A percentile compares a stretch with the other conserved stretches of the same genome.
These are phyloP conservation scores for Pseudonaja textilis DNA, from an alignment of 2,113 vertebrate species.

Conservation along the genomic window DNA sequence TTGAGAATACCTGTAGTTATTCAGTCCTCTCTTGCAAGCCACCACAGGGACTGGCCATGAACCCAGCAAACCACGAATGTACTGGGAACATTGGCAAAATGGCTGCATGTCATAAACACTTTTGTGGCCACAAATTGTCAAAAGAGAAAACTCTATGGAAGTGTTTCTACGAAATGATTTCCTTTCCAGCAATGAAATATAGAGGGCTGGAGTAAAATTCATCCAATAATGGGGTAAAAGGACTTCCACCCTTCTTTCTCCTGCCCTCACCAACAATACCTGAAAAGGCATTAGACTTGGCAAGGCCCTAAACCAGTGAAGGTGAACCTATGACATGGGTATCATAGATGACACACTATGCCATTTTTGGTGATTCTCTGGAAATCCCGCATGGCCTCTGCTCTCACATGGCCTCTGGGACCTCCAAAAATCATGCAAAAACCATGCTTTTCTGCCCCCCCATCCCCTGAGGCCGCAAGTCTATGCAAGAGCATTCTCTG, in stretches of 20 bases:
- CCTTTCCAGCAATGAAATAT: neutral
- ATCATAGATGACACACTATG: too few relatives aligned
- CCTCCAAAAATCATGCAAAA: too few relatives aligned
- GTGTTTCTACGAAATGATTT: neutral
- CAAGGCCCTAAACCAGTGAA: neutral
- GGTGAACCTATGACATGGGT: too few relatives aligned
- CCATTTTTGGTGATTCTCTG: too few relatives aligned
- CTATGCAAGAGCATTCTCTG: too few relatives aligned
- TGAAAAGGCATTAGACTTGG: neutral
- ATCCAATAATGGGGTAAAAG: neutral
- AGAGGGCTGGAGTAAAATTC: neutral
- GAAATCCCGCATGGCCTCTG: too few relatives aligned
- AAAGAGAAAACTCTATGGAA: neutral
- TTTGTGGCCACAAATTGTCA: neutral
- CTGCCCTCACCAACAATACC: neutral
- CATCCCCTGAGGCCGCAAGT: too few relatives aligned
- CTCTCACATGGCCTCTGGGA: too few relatives aligned
- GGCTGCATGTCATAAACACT: neutral
- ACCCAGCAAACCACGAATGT: neutral
- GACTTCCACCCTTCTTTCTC: neutral
- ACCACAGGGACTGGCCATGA: neutral
- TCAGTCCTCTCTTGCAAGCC: neutral
- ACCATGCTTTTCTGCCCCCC: too few relatives aligned
- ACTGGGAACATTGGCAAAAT: neutral
- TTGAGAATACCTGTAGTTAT: too few relatives aligned